Percentiles rank a stretch among this genome's conserved stretches.
Conservation (phyloP, 2,888 invertebrate genomes). For the Empis livida region DNA sequence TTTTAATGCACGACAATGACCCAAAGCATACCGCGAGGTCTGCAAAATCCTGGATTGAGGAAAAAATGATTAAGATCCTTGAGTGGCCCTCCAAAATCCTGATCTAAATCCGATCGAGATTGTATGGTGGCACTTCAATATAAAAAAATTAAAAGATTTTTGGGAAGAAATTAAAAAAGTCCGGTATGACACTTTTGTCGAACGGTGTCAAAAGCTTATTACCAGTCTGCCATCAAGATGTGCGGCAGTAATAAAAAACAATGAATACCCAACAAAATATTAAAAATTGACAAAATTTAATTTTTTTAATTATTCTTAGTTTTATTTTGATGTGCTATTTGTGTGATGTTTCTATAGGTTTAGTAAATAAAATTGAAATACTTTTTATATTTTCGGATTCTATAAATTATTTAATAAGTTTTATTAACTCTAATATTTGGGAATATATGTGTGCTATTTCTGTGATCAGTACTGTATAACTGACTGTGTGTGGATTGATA, state of each 20-base stretch:
- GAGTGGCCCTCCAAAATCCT: background rate
- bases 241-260: background rate
- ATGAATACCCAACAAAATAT: background rate
- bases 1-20: conserved; percentile 1
- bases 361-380: too few species aligned
- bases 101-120: conserved; percentile 2
- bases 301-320: too few species aligned
- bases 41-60: background rate
- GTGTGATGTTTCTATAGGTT: too few species aligned
- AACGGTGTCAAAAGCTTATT: background rate
- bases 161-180: background rate
- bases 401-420: too few species aligned
- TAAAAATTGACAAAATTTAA: too few species aligned
- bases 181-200: background rate
- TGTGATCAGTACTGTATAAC: too few species aligned
- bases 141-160: background rate
- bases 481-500: too few species aligned
- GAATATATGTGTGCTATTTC: too few species aligned
- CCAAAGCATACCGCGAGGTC: background rate
- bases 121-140: background rate
- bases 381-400: too few species aligned
- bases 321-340: too few species aligned
- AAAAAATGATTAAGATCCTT: background rate
- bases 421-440: too few species aligned
- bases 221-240: background rate